Base-by-base conservation (phyloP, 2,797 vertebrate genomes). In the Thunnus albacares region DNA sequence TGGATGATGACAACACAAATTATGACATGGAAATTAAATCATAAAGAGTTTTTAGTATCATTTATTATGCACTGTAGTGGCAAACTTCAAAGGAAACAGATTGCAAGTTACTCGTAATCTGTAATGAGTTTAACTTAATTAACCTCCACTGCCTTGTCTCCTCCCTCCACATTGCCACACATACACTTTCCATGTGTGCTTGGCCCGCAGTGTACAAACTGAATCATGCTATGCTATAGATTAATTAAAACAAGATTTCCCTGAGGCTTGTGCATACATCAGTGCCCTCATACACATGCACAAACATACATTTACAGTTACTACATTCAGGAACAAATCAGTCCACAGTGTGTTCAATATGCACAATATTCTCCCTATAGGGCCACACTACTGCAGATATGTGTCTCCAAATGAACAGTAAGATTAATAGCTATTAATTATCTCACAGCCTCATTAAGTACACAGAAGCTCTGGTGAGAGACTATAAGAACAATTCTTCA, bases 201-300 rank as follows among this genome's bases (percentile, higher is more conserved):
- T 85, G 62, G 81, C 78, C 84, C 77, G 91, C 81, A 71, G 75
- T 83, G 86, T 76, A 92, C 89, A 92, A 92, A 95, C 94, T 90
- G 92, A 92, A 92, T 92, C 89, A 90, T 53, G 61, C 82, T 80
- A 86, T 81, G 87, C 87, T 89, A 92, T 80, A 82, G 90, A 89
- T 93, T 94, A 91, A 95, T 94, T 94, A 93, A 90, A 88, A 91
- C 75, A 38, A 71, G 74, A 89, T 91, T 90, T 90, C 92, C 91
- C 91, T 3, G 86, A 89, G 90, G 89, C 89, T 57, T 75, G 66
- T 17, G 67, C 83, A 87, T 91, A 87, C 83, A 79, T 82, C 49
- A 49, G 41, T 43, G 81, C 77, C 83, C 77, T 79, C 57, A 57
- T 68, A 58, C 80, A 59, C 61, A 45, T 15, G 75, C 65, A 76